phyloP scores from a whole-genome alignment of 2,797 vertebrate species.

The Sparidentex hasta region DNA sequence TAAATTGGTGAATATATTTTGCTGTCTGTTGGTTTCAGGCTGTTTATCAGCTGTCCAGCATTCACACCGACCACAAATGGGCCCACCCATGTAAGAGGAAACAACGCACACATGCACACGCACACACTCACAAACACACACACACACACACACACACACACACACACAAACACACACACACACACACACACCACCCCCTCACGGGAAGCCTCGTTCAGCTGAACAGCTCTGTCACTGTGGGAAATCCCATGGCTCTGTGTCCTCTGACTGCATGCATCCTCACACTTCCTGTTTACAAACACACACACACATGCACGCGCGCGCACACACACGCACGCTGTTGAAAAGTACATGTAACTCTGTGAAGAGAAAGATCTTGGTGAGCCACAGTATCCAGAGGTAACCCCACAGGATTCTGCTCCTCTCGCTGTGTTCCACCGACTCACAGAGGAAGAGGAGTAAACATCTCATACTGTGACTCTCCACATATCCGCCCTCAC shows the following conservation, averaged over 20 bases:
- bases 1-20: slow-evolving; percentile 5
- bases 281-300: slow-evolving; percentile 83
- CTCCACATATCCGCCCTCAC: no score
- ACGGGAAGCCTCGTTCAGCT: slow-evolving; percentile 48
- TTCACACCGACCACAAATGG: slow-evolving; percentile 31
- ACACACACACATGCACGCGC: slow-evolving; percentile 37
- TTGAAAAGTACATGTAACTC: no score
- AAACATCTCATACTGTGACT: no score
- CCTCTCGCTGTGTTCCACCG: no score
- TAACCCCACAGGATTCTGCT: no score
- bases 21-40: slow-evolving; percentile 26
- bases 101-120: slow-evolving; percentile 25
- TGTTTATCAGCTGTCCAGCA: slow-evolving; percentile 53
- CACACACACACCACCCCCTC: slow-evolving; percentile 38
- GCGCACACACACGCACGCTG: neutral
- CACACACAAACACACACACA: slow-evolving; percentile 36
- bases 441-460: no score
- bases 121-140: slow-evolving; percentile 32
- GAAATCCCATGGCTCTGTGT: slow-evolving; percentile 74
- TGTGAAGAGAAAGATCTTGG: no score
- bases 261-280: slow-evolving; percentile 68
- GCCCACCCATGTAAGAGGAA: slow-evolving; percentile 54
- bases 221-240: slow-evolving; percentile 65
- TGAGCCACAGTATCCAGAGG: no score
- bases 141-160: slow-evolving; percentile 30